Conservation (phyloP, 2,797 vertebrate species). For the Alfaro cultratus region DNA sequence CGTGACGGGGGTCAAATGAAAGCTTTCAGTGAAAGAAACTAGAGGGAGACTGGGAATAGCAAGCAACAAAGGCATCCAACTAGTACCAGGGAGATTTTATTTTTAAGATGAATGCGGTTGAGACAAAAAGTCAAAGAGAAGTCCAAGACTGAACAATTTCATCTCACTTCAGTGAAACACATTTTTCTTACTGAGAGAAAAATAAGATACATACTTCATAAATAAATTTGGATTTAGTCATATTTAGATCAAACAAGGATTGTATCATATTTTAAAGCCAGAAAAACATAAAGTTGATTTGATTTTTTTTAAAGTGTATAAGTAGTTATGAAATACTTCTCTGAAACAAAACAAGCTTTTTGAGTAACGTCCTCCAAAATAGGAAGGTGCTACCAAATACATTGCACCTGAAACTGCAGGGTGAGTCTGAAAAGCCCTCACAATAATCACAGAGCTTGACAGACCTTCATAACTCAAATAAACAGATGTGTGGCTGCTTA, state of each 20-base stretch:
- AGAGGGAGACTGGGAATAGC: not conserved
- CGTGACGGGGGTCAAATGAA: not conserved
- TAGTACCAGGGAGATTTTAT: not conserved
- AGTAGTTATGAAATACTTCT: not conserved
- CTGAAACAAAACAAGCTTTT: not conserved
- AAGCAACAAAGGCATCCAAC: not conserved
- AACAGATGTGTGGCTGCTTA: not conserved
- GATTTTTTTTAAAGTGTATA: not conserved
- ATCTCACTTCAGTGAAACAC: not conserved
- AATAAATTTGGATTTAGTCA: not conserved
- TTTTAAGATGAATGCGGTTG: not conserved
- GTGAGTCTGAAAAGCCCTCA: too few relatives aligned
- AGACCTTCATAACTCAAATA: not conserved
- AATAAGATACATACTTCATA: not conserved
- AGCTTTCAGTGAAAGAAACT: not conserved
- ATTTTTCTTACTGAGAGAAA: not conserved
- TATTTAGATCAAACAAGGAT: not conserved
- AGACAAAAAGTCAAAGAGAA: constrained; percentile 1
- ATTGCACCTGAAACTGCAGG: too few relatives aligned
- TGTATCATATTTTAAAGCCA: not conserved
- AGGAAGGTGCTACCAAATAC: not conserved
- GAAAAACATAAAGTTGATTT: not conserved
- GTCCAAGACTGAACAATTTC: not conserved
- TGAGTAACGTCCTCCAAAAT: not conserved
- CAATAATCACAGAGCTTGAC: not conserved